Percentiles rank a stretch among this genome's conserved stretches.
These are phyloP conservation scores for Adineta ricciae DNA, from an alignment of 2,888 invertebrate species.

Conservation along the genomic window DNA sequence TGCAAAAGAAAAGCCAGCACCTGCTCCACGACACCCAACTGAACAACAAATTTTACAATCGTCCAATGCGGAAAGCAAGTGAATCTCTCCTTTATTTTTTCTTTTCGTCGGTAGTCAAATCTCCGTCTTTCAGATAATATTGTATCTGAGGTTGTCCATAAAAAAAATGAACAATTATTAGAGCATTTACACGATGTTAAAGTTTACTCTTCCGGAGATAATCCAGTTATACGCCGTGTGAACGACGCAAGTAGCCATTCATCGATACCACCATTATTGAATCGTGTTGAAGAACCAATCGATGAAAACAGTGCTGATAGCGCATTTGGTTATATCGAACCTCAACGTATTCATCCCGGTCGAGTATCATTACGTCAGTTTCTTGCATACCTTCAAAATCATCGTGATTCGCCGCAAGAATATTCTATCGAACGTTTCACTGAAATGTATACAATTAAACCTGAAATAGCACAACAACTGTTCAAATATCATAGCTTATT, in stretches of 20 bases:
- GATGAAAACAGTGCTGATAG: neutral
- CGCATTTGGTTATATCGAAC: conserved; percentile 5
- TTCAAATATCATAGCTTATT: neutral
- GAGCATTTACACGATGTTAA: neutral
- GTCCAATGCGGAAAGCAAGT: neutral
- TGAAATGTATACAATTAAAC: conserved; percentile 6
- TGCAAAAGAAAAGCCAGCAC: neutral
- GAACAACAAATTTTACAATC: neutral
- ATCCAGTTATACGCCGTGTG: neutral
- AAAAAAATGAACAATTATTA: neutral
- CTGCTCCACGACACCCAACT: neutral
- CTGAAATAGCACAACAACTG: neutral
- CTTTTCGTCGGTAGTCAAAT: neutral
- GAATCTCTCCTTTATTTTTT: neutral
- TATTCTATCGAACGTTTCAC: neutral
- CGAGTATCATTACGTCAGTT: conserved; percentile 1
- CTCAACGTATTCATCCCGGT: neutral
- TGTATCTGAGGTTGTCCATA: neutral
- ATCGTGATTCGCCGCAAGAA: neutral
- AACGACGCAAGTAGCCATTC: neutral
- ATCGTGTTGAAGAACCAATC: neutral
- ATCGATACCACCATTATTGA: neutral
- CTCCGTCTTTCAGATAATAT: neutral
- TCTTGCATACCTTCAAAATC: conserved; percentile 1
- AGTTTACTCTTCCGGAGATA: neutral